Base-by-base conservation (phyloP, 2,888 invertebrate genomes). In the Frankliniella fusca region DNA sequence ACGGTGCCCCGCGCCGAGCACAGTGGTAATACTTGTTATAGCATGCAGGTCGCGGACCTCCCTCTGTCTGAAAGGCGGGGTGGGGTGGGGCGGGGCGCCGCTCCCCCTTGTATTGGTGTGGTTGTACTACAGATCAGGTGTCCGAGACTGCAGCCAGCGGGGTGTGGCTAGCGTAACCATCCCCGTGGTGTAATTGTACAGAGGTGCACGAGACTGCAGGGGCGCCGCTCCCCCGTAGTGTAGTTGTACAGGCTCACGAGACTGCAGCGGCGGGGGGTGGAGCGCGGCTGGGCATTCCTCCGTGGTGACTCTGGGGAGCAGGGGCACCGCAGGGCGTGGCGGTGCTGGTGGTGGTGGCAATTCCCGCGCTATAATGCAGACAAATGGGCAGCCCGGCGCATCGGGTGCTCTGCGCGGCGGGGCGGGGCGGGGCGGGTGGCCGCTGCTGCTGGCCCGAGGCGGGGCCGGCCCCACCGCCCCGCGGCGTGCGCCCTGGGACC, bases 281-380 rank as follows among this genome's bases (percentile, higher is more conserved):
- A n/a, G n/a, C n/a, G n/a, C n/a, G n/a, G n/a, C n/a, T n/a, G n/a
- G 54, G 54, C 54, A 18, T 20, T 54, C 54, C 54, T 54, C 54
- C 54, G 54, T 12, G 54, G 54, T 9, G 54, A 54, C 54, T 18
- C 54, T 20, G 10, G 23, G 23, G 70, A 1, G 65, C n/a, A n/a
- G 65, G 20, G 65, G 65, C 8, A 1, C n/a, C 65, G 50, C 65
- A n/a, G 65, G 7, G 65, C 18, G 20, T n/a, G n/a, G 65, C 65
- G 23, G n/a, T n/a, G 70, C 23, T 11, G 70, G 70, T 27, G 23
- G 70, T 27, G 70, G n/a, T 23, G 70, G 70, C 70, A 70, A 70
- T 70, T 70, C 70, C 70, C 23, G 70, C 70, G 70, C 23, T 23
- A 70, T 70, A 70, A 70, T 70, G 23, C 70, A 70, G 70, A 70